Base-by-base conservation (phyloP, 2,113 vertebrate species). In the Chaetorhynchus papuensis region DNA sequence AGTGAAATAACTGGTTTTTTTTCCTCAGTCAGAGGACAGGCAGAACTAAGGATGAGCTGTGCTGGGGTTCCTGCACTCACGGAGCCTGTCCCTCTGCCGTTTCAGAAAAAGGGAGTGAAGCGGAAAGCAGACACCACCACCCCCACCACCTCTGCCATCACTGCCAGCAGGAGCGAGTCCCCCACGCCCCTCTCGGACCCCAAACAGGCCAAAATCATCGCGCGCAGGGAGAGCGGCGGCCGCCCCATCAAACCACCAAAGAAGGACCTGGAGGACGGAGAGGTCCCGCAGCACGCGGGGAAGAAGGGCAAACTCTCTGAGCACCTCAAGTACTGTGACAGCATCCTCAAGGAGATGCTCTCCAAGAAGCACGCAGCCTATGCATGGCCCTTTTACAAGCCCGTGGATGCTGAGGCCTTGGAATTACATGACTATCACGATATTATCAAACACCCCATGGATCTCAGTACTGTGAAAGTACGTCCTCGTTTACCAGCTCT, bases 401-500 rank as follows among this genome's bases (percentile, higher is more conserved):
- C 99, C 0, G 99, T 99, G n/a, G 99, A 99, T 7, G 98, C 98
- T 0, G 98, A 98, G 95, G 99, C 98, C 22, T 98, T 99, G 95
- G 98, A 98, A 85, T 98, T 99, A 49, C 99, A 99, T 6, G 99
- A 99, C 95, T 99, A 99, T 97, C 99, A 99, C 1, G 98, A 99
- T 82, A 99, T 99, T 97, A 99, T 99, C 98, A 99, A 99, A 97
- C 98, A 99, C 97, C 99, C 99, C 37, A 99, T 99, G 99, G 99
- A 99, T 96, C 99, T 99, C 95, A 98, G 99, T 97, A 99, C 99
- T 45, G 98, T 99, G 61, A 99, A 99, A 98, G 99, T 99, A 97
- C 4, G 98, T 92, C 83, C 53, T 39, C 94, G 0, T 92, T 96
- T 92, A 49, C 66, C 94, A 75, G 80, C 90, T 95, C 70, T 90